Conservation (phyloP, 2,797 vertebrate species). For the Crax fasciolata region DNA sequence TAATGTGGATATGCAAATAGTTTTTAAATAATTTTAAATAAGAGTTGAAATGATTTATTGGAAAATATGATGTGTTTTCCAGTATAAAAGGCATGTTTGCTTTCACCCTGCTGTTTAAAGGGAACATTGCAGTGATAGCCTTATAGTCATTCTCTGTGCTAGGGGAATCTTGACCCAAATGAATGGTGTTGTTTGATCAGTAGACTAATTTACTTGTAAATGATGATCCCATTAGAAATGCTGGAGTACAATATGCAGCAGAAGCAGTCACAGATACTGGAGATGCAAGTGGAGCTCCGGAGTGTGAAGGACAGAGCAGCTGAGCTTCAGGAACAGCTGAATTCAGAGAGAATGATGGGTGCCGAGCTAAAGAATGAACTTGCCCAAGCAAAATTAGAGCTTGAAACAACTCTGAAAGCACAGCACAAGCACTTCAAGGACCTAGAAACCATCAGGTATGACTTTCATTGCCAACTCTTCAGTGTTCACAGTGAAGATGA, state of each 20-base stretch:
- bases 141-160: background rate
- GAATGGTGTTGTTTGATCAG: background rate
- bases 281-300: constrained; percentile 82
- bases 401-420: constrained; percentile 90
- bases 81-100: background rate
- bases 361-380: constrained; percentile 91
- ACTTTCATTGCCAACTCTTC: background rate
- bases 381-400: constrained; percentile 90
- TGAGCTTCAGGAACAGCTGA: constrained; percentile 82
- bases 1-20: rapidly evolving
- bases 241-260: constrained; percentile 78
- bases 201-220: background rate
- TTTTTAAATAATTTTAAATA: background rate
- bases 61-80: background rate
- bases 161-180: background rate
- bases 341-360: constrained; percentile 81
- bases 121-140: background rate
- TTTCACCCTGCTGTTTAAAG: background rate
- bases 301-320: constrained; percentile 74
- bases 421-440: constrained; percentile 95
- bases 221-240: constrained; percentile 65
- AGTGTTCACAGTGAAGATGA: background rate
- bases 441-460: constrained; percentile 91
- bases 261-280: constrained; percentile 80
- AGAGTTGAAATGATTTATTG: background rate